Evolutionary conservation across 2,888 invertebrate species (phyloP).

Genomic region (Torymus tubicola): DNA sequence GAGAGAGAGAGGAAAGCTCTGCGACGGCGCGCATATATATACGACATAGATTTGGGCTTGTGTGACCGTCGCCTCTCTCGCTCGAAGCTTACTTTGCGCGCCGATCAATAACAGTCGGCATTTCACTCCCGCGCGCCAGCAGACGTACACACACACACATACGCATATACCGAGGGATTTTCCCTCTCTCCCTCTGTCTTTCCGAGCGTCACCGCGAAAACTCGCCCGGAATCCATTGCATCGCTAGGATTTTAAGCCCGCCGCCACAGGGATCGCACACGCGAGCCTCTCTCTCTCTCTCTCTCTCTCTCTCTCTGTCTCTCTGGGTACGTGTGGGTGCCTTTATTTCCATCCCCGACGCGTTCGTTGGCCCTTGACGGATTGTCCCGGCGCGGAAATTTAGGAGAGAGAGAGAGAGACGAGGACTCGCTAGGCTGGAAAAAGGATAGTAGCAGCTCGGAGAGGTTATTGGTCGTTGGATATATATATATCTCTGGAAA

Average conservation of each 20-base stretch:
- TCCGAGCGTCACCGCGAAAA: slow-evolving; percentile 4
- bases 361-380: slow-evolving; percentile 37
- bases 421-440: not conserved
- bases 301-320: not conserved
- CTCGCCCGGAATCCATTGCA: slow-evolving; percentile 38
- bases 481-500: not conserved
- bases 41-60: slow-evolving; percentile 26
- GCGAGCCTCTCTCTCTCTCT: not conserved
- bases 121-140: slow-evolving; percentile 30
- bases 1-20: too few species aligned
- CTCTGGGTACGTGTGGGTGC: not conserved
- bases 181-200: slow-evolving; percentile 3
- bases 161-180: slow-evolving; percentile 23
- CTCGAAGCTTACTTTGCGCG: slow-evolving; percentile 51
- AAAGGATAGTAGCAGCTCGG: not conserved
- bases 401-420: not conserved
- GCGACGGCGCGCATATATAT: too few species aligned
- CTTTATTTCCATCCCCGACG: slow-evolving; percentile 47
- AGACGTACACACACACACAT: not conserved
- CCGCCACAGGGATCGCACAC: not conserved
- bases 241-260: slow-evolving; percentile 37
- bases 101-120: slow-evolving; percentile 49
- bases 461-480: slow-evolving; percentile 33
- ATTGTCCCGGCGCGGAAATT: slow-evolving; percentile 42
- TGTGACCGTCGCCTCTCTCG: slow-evolving; percentile 22